phyloP scores from a whole-genome alignment of 1,140 invertebrate genomes.

The Propsilocerus akamusi region DNA sequence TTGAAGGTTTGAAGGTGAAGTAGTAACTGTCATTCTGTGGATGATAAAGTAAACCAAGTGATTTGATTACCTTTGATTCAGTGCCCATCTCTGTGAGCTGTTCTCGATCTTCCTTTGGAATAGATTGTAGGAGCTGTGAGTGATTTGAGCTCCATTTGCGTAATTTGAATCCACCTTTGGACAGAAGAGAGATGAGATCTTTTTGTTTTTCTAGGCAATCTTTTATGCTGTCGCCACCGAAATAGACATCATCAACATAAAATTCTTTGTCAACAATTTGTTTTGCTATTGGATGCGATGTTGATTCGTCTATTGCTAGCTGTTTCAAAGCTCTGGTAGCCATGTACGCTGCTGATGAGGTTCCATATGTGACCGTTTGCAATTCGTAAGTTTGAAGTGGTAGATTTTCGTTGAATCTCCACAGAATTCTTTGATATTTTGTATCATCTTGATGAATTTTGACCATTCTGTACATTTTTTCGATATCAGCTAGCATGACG shows the following conservation, averaged over 20 bases:
- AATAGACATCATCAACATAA: slow-evolving; percentile 27
- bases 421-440: too few species aligned
- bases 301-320: slow-evolving; percentile 11
- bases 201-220: too few species aligned
- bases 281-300: slow-evolving; percentile 11
- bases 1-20: too few species aligned
- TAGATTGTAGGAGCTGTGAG: slow-evolving; percentile 7
- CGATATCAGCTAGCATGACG: too few species aligned
- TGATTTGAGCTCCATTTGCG: slow-evolving; percentile 22
- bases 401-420: too few species aligned
- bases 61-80: too few species aligned
- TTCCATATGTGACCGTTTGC: slow-evolving; percentile 17
- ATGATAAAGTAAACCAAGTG: too few species aligned
- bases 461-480: too few species aligned
- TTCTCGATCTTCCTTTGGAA: slow-evolving; percentile 8
- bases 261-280: slow-evolving; percentile 17
- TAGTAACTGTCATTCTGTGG: too few species aligned
- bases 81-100: too few species aligned
- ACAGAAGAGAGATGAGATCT: slow-evolving; percentile 11
- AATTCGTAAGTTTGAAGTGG: too few species aligned
- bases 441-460: too few species aligned
- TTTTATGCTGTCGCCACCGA: slow-evolving; percentile 13
- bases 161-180: slow-evolving; percentile 17
- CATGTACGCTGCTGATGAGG: slow-evolving; percentile 15
- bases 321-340: slow-evolving; percentile 17